Evolutionary conservation across 2,888 invertebrate species (phyloP).

Genomic region (Drosophila algonquin): DNA sequence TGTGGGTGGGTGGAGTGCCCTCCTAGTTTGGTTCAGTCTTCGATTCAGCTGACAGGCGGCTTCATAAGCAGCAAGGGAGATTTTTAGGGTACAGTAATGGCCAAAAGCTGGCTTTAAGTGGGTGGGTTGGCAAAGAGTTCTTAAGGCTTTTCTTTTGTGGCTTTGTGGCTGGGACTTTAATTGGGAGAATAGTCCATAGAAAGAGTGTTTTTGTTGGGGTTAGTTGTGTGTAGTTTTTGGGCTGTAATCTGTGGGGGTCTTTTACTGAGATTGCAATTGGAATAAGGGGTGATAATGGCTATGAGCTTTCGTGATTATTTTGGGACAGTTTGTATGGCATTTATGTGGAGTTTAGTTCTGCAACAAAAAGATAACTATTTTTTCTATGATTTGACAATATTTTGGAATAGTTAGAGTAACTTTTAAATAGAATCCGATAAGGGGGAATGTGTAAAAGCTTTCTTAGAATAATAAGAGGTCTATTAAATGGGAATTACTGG

Average conservation of each 20-base stretch:
- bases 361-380: background rate
- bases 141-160: background rate
- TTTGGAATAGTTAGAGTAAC: background rate
- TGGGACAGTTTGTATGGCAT: background rate
- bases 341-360: background rate
- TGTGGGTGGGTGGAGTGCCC: background rate
- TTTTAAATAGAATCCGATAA: too few relatives aligned
- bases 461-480: too few relatives aligned
- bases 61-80: conserved; percentile 10
- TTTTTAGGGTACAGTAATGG: conserved; percentile 31
- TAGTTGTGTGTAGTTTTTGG: background rate
- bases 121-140: background rate
- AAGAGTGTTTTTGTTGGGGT: background rate
- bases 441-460: too few relatives aligned
- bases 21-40: conserved; percentile 26
- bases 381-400: background rate
- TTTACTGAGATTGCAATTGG: background rate
- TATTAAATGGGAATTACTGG: too few relatives aligned
- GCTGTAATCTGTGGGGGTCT: background rate
- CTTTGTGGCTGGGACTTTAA: conserved; percentile 14
- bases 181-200: background rate
- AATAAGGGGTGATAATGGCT: background rate
- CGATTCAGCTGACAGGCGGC: conserved; percentile 26
- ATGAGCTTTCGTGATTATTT: background rate
- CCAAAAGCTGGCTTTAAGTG: conserved; percentile 22